Percentiles rank a stretch among this genome's conserved stretches.
phyloP scores from a whole-genome alignment of 2,797 vertebrate genomes.

The Eulemur coronatus region DNA sequence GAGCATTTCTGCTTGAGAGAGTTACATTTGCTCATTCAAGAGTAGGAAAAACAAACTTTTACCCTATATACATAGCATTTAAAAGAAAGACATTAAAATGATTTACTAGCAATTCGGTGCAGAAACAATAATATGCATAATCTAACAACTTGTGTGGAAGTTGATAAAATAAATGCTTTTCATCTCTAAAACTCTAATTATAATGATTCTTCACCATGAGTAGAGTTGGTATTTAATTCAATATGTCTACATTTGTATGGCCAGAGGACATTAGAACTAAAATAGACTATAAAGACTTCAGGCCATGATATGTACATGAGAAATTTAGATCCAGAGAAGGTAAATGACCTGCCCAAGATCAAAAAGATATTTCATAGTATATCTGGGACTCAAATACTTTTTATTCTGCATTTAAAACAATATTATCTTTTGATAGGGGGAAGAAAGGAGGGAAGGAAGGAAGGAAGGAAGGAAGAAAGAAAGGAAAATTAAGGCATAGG shows the following conservation, averaged over 20 bases:
- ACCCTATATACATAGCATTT: background rate
- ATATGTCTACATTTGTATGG: background rate
- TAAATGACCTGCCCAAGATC: background rate
- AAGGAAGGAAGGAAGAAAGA: background rate
- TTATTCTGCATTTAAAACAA: background rate
- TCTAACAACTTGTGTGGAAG: background rate
- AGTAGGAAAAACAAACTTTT: background rate
- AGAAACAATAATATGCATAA: background rate
- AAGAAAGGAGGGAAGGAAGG: background rate
- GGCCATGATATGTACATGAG: background rate
- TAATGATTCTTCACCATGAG: background rate
- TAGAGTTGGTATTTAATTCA: background rate
- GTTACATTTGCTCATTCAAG: conserved; percentile 16
- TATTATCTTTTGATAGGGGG: background rate
- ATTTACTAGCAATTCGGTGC: background rate
- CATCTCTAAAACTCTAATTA: background rate
- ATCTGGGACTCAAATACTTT: background rate
- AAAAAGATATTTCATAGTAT: background rate
- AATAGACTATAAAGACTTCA: background rate
- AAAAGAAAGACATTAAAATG: background rate
- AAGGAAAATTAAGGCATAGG: background rate
- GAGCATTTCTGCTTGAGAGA: conserved; percentile 27
- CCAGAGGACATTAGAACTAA: background rate
- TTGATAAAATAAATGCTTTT: background rate
- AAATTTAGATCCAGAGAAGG: background rate